A percentile compares a stretch with the other conserved stretches of the same genome.
phyloP scores from a whole-genome alignment of 2,797 vertebrate genomes.

The Martes flavigula region DNA sequence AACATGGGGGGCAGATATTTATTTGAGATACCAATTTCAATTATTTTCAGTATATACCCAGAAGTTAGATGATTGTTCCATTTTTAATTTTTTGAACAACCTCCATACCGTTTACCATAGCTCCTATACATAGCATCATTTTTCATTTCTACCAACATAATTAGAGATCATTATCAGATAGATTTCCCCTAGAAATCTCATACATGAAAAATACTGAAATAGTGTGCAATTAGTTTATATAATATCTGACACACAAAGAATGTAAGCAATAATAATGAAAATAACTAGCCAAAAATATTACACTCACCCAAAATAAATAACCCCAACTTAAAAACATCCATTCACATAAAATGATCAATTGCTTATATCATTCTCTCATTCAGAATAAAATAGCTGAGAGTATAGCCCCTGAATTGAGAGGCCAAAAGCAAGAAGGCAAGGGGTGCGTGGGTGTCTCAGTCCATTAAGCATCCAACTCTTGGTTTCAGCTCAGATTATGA shows the following conservation, averaged over 20 bases:
- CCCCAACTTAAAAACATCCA: rapidly evolving
- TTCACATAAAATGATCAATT: background rate
- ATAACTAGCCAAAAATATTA: background rate
- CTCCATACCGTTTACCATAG: background rate
- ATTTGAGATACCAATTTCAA: background rate
- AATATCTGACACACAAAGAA: background rate
- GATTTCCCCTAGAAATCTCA: background rate
- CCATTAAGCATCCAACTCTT: background rate
- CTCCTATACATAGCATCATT: background rate
- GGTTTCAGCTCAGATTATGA: background rate
- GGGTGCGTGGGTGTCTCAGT: background rate
- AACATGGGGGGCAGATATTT: background rate
- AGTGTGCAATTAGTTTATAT: background rate
- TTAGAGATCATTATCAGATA: background rate
- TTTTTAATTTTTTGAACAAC: background rate
- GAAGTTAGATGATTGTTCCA: background rate
- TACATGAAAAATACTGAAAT: background rate
- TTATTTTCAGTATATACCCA: background rate
- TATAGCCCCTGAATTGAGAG: too few relatives aligned
- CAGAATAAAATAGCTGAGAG: background rate
- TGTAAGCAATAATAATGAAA: background rate
- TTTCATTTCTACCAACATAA: background rate
- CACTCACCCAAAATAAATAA: background rate
- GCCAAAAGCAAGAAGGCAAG: background rate
- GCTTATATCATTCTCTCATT: background rate